phyloP scores from a whole-genome alignment of 2,888 invertebrate species.

The Rhogogaster chlorosoma region DNA sequence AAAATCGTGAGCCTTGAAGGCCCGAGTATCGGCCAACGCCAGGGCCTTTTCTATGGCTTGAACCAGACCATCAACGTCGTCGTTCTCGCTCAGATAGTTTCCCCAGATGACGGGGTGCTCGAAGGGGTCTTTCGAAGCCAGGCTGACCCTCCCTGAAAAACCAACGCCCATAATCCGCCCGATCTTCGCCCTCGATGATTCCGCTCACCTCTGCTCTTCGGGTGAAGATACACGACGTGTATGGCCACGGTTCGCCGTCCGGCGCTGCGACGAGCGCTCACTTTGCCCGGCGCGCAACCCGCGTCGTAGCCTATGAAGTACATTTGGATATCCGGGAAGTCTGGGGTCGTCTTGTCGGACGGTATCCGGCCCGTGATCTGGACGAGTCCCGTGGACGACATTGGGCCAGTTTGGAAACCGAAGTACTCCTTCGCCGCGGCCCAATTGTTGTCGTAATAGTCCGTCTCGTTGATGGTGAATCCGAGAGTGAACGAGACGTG shows the following conservation, averaged over 20 bases:
- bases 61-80: constrained; percentile 82
- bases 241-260: background rate
- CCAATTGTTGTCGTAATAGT: constrained; percentile 77
- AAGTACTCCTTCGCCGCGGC: constrained; percentile 82
- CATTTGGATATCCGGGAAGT: background rate
- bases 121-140: constrained; percentile 84
- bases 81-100: constrained; percentile 85
- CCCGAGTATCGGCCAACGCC: constrained; percentile 80
- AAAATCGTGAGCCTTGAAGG: constrained; percentile 66
- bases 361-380: background rate
- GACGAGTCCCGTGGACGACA: background rate
- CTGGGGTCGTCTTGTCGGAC: background rate
- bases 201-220: constrained; percentile 77
- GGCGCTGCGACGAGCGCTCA: background rate
- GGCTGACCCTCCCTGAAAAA: constrained; percentile 77
- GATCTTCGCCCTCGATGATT: background rate
- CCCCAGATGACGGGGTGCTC: constrained; percentile 86
- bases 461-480: background rate
- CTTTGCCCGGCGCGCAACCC: background rate
- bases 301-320: constrained; percentile 64
- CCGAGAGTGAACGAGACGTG: background rate
- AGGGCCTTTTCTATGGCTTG: constrained; percentile 82
- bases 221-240: background rate
- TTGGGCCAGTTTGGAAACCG: constrained; percentile 69
- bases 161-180: background rate